Evolutionary conservation across 2,113 vertebrate genomes (phyloP).

Genomic region (Ophthalmolycus amberensis): DNA sequence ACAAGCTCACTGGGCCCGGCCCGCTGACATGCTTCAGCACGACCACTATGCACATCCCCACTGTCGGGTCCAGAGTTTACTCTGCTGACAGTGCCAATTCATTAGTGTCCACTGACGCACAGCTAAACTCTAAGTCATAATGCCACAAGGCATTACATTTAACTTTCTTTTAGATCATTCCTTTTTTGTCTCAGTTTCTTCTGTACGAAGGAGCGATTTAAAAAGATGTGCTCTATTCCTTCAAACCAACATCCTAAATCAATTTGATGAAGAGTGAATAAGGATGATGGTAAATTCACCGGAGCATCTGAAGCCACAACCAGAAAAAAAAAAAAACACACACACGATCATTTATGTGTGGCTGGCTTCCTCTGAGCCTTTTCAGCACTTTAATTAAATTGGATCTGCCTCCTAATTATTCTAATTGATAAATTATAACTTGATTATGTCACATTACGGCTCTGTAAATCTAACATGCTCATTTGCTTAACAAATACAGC

Average conservation of each 20-base stretch:
- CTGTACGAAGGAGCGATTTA: conserved; percentile 28
- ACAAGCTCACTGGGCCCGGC: conserved; percentile 48
- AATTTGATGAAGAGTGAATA: conserved; percentile 45
- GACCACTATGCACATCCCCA: conserved; percentile 70
- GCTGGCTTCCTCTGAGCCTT: conserved; percentile 74
- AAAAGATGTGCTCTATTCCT: conserved; percentile 23
- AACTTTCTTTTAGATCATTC: conserved; percentile 22
- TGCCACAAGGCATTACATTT: conserved; percentile 66
- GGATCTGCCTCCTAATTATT: conserved; percentile 84
- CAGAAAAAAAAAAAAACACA: conserved; percentile 6
- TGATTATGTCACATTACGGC: conserved; percentile 84
- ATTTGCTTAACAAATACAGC: conserved; percentile 74
- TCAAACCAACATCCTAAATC: conserved; percentile 35
- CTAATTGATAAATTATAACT: conserved; percentile 85
- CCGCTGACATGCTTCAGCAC: conserved; percentile 70
- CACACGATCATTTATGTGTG: conserved; percentile 64
- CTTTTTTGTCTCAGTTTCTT: conserved; percentile 15
- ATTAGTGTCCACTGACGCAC: conserved; percentile 78
- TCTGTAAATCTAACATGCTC: conserved; percentile 75
- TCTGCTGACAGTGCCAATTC: conserved; percentile 76
- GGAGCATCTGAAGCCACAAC: conserved; percentile 54
- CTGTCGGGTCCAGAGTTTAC: conserved; percentile 64
- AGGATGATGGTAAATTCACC: conserved; percentile 41
- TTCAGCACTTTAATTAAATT: conserved; percentile 83
- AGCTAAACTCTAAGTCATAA: conserved; percentile 69